Conservation (phyloP, 2,797 vertebrate genomes). For the Galagoides demidoff region DNA sequence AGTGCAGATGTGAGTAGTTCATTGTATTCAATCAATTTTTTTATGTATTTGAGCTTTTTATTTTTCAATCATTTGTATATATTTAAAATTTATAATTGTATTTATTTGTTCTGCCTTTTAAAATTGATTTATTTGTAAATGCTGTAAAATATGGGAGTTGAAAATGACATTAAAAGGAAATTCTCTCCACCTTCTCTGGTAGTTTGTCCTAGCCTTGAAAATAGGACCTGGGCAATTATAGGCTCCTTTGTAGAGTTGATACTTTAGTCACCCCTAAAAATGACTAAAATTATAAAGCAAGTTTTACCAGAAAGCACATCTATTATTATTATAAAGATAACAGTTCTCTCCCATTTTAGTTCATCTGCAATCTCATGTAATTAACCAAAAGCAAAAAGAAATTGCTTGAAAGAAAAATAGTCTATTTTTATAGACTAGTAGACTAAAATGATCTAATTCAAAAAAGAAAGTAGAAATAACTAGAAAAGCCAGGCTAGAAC, state of each 20-base stretch:
- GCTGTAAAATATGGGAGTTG: background rate
- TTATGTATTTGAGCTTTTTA: background rate
- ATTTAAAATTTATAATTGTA: background rate
- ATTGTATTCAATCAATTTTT: background rate
- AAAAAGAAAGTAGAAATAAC: constrained; percentile 11
- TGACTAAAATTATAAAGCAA: background rate
- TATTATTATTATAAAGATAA: background rate
- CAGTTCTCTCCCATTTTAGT: background rate
- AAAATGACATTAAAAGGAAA: background rate
- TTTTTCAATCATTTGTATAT: background rate
- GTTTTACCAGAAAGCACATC: background rate
- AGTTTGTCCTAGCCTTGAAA: background rate
- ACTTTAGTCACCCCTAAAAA: background rate
- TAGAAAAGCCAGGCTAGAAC: background rate
- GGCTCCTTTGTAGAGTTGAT: background rate
- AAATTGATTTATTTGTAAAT: background rate
- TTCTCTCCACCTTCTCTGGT: background rate
- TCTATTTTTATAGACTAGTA: background rate
- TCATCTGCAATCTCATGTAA: background rate
- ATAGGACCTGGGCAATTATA: background rate
- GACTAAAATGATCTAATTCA: background rate
- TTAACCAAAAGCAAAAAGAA: constrained; percentile 45
- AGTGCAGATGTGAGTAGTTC: background rate
- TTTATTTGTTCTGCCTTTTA: background rate
- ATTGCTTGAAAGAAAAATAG: background rate